Conservation (phyloP, 2,797 vertebrate genomes). For the Lithobates pipiens region DNA sequence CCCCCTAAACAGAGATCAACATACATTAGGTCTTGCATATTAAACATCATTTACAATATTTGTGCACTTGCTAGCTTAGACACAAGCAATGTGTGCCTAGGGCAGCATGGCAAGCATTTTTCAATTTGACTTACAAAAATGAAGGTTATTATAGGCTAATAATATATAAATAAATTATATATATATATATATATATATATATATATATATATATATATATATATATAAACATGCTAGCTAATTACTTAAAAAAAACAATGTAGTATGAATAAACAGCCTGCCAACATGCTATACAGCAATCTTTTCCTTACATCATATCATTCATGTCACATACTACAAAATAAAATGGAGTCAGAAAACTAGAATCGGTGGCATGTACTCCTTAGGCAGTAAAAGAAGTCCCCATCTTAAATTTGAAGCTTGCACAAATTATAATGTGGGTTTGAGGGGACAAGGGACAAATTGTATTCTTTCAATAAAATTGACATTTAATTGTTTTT, state of each 20-base stretch:
- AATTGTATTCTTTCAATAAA: not conserved
- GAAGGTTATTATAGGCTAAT: slow-evolving; percentile 8
- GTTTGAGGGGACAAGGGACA: not conserved
- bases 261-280: not conserved
- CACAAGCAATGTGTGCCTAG: slow-evolving; percentile 18
- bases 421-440: not conserved
- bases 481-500: not conserved
- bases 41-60: slow-evolving; percentile 66
- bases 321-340: not conserved
- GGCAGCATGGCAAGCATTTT: slow-evolving; percentile 10
- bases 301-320: not conserved
- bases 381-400: not conserved
- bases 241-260: not conserved
- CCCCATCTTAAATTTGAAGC: not conserved
- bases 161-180: not conserved
- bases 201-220: too few relatives aligned
- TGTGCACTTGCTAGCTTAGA: not conserved
- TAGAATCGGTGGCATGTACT: not conserved
- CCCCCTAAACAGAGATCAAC: slow-evolving; percentile 76
- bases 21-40: slow-evolving; percentile 77
- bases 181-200: too few relatives aligned
- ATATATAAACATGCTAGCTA: not conserved
- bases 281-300: not conserved
- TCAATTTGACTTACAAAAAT: slow-evolving; percentile 14
- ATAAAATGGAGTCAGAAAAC: not conserved